Evolutionary conservation across 2,888 invertebrate genomes (phyloP).

Genomic region (Bhutanitis thaidina): DNA sequence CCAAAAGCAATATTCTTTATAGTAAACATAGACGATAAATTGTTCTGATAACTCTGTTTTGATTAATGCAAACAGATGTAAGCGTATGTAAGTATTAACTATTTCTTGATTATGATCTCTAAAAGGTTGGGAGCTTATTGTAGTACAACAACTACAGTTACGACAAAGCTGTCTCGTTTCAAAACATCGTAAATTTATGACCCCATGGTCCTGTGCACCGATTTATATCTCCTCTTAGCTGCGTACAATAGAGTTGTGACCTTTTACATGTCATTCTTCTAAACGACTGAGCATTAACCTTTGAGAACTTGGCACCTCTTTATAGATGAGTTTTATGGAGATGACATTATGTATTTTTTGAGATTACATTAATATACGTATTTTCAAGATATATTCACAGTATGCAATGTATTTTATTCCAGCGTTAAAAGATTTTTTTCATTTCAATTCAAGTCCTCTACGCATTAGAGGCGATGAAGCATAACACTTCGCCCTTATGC

Average conservation of each 20-base stretch:
- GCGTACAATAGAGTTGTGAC: constrained; percentile 12
- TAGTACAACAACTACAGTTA: not conserved
- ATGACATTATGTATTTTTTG: not conserved
- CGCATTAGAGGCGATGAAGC: too few relatives aligned
- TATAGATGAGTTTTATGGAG: not conserved
- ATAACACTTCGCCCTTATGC: too few relatives aligned
- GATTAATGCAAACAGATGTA: not conserved
- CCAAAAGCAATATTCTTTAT: too few relatives aligned
- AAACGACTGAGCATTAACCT: constrained; percentile 11
- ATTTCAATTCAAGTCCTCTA: too few relatives aligned
- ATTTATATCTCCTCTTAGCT: constrained; percentile 9
- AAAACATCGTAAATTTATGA: constrained; percentile 13
- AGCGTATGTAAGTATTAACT: not conserved
- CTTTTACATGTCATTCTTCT: constrained; percentile 9
- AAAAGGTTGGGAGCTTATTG: not conserved
- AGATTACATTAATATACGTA: not conserved
- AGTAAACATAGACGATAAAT: too few relatives aligned
- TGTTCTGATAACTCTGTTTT: not conserved
- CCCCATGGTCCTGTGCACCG: constrained; percentile 4
- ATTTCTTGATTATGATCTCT: constrained; percentile 6
- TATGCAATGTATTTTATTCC: not conserved
- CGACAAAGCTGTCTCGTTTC: constrained; percentile 2
- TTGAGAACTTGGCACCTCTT: constrained; percentile 3
- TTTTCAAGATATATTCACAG: not conserved
- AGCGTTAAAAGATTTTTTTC: too few relatives aligned